Percentiles rank a stretch among this genome's conserved stretches.
Conservation (phyloP, 2,888 invertebrate genomes). For the Hermaeophaga mercurialis region DNA sequence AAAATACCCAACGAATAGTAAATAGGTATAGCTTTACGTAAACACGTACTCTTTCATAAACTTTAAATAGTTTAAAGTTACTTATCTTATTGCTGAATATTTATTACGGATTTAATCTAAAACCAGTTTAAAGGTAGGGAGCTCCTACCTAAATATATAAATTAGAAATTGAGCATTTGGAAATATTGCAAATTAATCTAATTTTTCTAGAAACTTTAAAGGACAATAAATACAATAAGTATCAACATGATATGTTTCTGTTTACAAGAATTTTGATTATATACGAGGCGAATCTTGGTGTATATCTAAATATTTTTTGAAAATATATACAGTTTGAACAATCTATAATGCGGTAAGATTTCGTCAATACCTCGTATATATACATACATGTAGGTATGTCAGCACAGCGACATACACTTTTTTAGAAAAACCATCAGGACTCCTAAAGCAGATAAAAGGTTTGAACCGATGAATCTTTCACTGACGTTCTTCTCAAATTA, state of each 20-base stretch:
- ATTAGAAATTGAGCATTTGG: not conserved
- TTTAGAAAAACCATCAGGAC: not conserved
- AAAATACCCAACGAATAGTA: no score
- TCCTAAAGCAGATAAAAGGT: not conserved
- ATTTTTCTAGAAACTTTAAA: not conserved
- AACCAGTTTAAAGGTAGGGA: no score
- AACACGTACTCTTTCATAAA: no score
- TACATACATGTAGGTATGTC: not conserved
- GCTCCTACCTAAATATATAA: no score
- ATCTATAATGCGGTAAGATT: no score
- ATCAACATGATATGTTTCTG: constrained; percentile 22
- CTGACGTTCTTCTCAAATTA: no score
- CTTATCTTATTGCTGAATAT: no score
- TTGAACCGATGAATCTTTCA: not conserved
- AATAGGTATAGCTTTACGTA: no score
- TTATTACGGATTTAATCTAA: no score
- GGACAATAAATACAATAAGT: no score
- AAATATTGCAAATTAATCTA: constrained; percentile 3
- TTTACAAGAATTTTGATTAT: constrained; percentile 20
- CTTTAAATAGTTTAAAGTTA: no score
- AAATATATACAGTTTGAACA: not conserved
- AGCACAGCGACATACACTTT: not conserved
- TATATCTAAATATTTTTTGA: not conserved
- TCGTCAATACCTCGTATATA: not conserved
- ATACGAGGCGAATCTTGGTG: not conserved